phyloP scores from a whole-genome alignment of 2,888 invertebrate species.

The Aleiodes testaceus region DNA sequence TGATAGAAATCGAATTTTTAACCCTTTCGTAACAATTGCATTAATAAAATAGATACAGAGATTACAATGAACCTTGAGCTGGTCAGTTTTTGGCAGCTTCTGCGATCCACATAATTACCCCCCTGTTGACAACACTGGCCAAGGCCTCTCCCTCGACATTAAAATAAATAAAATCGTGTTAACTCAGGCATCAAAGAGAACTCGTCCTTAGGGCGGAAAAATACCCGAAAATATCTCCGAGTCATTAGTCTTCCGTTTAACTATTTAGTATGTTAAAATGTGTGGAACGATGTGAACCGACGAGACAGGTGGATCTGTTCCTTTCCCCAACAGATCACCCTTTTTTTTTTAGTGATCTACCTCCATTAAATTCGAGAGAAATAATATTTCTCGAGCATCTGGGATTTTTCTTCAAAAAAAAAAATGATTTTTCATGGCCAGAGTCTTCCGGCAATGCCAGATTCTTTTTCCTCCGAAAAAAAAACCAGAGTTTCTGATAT shows the following conservation, averaged over 20 bases:
- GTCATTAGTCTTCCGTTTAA: too few species aligned
- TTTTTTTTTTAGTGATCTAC: too few species aligned
- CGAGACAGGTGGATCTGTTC: too few species aligned
- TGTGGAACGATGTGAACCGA: too few species aligned
- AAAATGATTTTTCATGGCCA: constrained; percentile 1
- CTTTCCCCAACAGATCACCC: too few species aligned
- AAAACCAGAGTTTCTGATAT: neutral
- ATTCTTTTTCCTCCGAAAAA: neutral
- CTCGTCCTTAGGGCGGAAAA: too few species aligned
- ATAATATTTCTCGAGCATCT: neutral
- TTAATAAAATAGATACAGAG: constrained; percentile 8
- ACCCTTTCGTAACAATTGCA: neutral
- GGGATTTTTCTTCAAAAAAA: neutral
- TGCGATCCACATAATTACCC: constrained; percentile 43
- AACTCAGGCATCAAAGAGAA: too few species aligned
- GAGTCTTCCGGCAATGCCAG: constrained; percentile 1
- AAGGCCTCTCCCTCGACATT: constrained; percentile 1
- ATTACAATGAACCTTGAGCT: constrained; percentile 46
- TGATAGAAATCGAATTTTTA: too few species aligned
- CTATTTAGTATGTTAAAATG: too few species aligned
- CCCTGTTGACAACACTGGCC: constrained; percentile 14
- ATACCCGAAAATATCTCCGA: too few species aligned
- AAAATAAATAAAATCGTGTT: neutral
- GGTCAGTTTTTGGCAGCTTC: constrained; percentile 50
- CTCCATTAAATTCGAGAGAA: too few species aligned